phyloP scores from a whole-genome alignment of 2,888 invertebrate genomes.

The Meteorus colon region DNA sequence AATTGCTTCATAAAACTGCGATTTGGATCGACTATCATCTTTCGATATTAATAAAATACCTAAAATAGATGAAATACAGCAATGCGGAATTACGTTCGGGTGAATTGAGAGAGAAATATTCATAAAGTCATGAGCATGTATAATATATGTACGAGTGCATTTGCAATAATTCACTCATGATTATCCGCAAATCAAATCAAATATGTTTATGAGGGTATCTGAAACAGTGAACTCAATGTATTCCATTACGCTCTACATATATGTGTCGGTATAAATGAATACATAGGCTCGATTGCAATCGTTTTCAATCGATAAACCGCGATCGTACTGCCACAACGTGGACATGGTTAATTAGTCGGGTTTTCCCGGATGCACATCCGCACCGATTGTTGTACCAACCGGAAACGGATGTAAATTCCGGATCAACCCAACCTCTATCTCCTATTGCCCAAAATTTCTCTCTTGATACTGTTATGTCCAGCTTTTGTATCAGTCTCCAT shows the following conservation, averaged over 20 bases:
- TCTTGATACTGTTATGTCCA: constrained; percentile 15
- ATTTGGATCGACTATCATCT: no score
- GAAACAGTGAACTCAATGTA: constrained; percentile 26
- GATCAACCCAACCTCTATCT: constrained; percentile 34
- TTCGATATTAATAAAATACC: no score
- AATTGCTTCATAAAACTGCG: no score
- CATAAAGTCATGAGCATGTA: not conserved
- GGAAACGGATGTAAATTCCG: constrained; percentile 54
- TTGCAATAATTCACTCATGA: constrained; percentile 26
- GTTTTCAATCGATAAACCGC: constrained; percentile 32
- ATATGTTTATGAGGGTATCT: constrained; percentile 21
- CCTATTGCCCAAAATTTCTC: not conserved
- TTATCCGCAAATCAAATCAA: constrained; percentile 28
- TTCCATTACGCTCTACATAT: not conserved
- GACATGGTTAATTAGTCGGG: constrained; percentile 57
- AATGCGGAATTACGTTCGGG: no score
- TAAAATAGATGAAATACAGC: no score
- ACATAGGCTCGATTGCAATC: constrained; percentile 16
- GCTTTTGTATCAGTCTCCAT: constrained; percentile 12
- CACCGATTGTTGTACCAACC: constrained; percentile 43
- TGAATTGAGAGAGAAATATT: not conserved
- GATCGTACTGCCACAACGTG: constrained; percentile 31
- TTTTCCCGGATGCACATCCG: constrained; percentile 52
- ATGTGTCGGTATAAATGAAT: not conserved
- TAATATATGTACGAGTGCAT: not conserved